phyloP scores from a whole-genome alignment of 1,140 invertebrate species.

The Tetramorium simillimum region DNA sequence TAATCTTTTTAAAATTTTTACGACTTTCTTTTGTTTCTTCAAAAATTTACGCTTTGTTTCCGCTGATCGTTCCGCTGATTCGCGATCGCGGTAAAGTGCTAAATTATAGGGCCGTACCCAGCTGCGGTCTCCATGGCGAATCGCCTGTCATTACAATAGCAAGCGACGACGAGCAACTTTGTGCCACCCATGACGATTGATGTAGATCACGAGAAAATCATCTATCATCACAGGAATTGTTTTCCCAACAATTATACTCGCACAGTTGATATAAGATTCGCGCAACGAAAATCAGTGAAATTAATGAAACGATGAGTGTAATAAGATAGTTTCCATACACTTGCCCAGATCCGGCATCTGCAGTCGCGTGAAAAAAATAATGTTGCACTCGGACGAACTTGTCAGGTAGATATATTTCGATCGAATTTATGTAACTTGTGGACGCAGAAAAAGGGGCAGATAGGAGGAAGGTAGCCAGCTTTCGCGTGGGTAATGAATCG shows the following conservation, averaged over 20 bases:
- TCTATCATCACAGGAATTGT: conserved; percentile 5
- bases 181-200: conserved; percentile 45
- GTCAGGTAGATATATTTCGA: neutral
- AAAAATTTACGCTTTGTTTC: conserved; percentile 4
- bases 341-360: neutral
- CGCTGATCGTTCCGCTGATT: conserved; percentile 8
- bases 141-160: conserved; percentile 48
- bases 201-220: conserved; percentile 24
- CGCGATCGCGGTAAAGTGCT: neutral
- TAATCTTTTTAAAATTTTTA: neutral
- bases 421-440: conserved; percentile 19
- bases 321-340: neutral
- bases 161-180: neutral
- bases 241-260: conserved; percentile 38
- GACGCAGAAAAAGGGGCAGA: neutral
- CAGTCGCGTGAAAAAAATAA: neutral
- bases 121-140: conserved; percentile 45
- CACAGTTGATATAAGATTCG: too few relatives aligned
- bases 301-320: neutral
- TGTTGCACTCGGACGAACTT: neutral
- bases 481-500: conserved; percentile 64
- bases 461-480: conserved; percentile 42
- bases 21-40: neutral
- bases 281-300: neutral
- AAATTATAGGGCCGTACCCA: conserved; percentile 55